Conservation (phyloP, 2,797 vertebrate genomes). For the Etheostoma perlongum region DNA sequence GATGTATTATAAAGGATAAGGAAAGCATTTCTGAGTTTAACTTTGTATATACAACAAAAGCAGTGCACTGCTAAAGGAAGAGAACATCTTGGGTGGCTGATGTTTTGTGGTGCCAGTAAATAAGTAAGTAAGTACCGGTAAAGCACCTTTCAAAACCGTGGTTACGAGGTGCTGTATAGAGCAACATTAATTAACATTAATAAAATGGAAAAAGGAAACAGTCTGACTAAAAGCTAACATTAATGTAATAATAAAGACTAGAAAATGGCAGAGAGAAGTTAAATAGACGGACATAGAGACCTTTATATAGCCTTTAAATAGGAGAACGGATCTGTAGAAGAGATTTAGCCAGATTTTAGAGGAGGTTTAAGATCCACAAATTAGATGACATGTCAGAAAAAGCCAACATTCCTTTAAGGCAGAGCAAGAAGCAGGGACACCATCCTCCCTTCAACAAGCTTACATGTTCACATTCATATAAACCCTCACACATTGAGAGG, state of each 20-base stretch:
- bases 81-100: background rate
- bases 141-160: too few species aligned
- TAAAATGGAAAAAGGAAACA: too few species aligned
- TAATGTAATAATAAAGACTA: too few species aligned
- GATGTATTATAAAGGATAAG: background rate
- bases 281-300: background rate
- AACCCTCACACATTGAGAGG: background rate
- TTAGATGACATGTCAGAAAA: background rate
- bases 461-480: background rate
- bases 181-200: too few species aligned
- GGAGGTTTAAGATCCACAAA: background rate
- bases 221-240: too few species aligned
- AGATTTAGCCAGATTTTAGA: background rate
- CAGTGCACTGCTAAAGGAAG: background rate
- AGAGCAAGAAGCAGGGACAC: background rate
- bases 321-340: background rate
- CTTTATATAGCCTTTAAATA: background rate
- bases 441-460: background rate
- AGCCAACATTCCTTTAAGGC: background rate
- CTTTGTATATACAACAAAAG: background rate
- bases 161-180: too few species aligned
- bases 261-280: too few species aligned
- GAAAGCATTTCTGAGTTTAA: constrained; percentile 8
- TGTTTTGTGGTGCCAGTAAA: background rate
- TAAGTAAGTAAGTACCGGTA: too few species aligned